Base-by-base conservation (phyloP, 2,888 invertebrate genomes). In the Chouioia cunea region DNA sequence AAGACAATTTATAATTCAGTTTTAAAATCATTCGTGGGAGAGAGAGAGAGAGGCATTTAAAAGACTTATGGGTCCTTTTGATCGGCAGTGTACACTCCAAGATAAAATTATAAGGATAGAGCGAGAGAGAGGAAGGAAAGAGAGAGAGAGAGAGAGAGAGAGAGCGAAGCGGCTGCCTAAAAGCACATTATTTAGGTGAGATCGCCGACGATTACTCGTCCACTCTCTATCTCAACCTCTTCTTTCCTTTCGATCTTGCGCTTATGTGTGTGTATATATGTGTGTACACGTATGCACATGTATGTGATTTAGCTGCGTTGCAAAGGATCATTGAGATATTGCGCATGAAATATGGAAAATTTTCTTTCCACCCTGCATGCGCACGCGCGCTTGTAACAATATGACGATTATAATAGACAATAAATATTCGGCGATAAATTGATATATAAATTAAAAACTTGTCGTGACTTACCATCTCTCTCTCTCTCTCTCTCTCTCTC, bases 271-370 rank as follows among this genome's bases (percentile, higher is more conserved):
- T 52, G 14, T 65, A 36, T 27, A 47, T 44, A 57, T n/a, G n/a
- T 23, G 44, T 22, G 23, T 23, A 43, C 27, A 48, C 54, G 23
- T 23, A 46, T 14, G 27, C 20, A 15, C 1, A 50, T 20, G 14
- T 43, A 12, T 53, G 59, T 70, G 65, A 65, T 65, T 70, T 65
- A 70, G 53, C 65, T 65, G 15, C 57, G 56, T 65, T 58, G 70
- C 58, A 36, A 50, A 58, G 64, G 56, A 65, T 65, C 70, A 70
- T 73, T 70, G 73, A 70, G 73, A 70, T 70, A 70, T 73, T 70
- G 69, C 66, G 53, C 58, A 44, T 73, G 70, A 73, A 66, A 58
- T 70, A 70, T 73, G 69, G 73, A 73, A 73, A 73, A 66, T 65
- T 63, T n/a, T 48, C 53, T n/a, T n/a, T n/a, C n/a, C n/a, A n/a